Evolutionary conservation across 2,888 invertebrate species (phyloP), one percentile per base, ranked within the genome.

Genomic region (Chymomyza caudatula): DNA sequence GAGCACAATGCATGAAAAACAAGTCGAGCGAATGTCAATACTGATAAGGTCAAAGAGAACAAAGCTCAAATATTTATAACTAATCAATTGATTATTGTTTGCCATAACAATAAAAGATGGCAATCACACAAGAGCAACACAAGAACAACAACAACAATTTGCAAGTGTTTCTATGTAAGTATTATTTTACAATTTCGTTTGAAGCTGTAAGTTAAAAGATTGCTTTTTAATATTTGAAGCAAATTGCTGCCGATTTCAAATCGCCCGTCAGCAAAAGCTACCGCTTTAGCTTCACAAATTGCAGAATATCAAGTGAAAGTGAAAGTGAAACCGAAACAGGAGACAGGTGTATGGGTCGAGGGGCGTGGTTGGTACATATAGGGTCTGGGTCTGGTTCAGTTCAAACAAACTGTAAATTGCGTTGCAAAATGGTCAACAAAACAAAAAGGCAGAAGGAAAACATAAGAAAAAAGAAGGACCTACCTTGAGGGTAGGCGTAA

Each of bases 71-170:
- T 37, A 37, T 37, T 37, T 37, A 51, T 68, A 72, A 69, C 69
- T 81, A 86, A 80, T 80, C 85, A 86, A 80, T 86, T 79, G 84
- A 81, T 81, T 47, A 47, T 47, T 78, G 81, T 81, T 80, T 86
- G 69, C 63, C 72, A 72, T 66, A 71, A 71, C 77, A 85, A 85
- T 79, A 71, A 79, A 57, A 58, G 56, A 64, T 42, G 29, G 25
- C 55, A 71, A 77, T 5, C 11, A 19, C 63, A 63, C n/a, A 25
- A 25, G 3, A 25, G 25, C 8, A 37, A 37, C 11, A 15, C 47
- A 29, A 51, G 53, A 67, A 57, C 43, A 62, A 65, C 57, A 63
- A 55, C 56, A 64, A 62, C 69, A 63, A 63, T 56, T 54, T 17
- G 15, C 15, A 54, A 44, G 22, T 23, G 19, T 37, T 19, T 1